phyloP scores from a whole-genome alignment of 2,888 invertebrate species.

The Macrosoma leucophasiata region DNA sequence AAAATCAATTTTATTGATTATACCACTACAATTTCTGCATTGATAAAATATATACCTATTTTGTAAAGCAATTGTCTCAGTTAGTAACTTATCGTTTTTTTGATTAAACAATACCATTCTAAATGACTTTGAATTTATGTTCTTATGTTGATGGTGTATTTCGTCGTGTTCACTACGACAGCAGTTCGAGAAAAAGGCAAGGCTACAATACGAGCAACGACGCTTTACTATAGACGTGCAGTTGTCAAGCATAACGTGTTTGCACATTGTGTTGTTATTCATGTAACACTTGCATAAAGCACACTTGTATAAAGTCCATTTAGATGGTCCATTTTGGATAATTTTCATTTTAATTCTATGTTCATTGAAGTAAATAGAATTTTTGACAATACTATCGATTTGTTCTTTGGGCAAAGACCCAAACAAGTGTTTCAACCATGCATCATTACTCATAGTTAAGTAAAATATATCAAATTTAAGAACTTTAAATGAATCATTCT shows the following conservation, averaged over 20 bases:
- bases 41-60: constrained; percentile 42
- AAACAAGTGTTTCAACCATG: constrained; percentile 51
- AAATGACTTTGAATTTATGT: constrained; percentile 32
- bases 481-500: constrained; percentile 23
- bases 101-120: constrained; percentile 47
- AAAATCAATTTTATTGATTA: constrained; percentile 36
- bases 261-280: constrained; percentile 33
- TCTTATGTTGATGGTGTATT: constrained; percentile 33
- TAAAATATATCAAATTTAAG: constrained; percentile 44
- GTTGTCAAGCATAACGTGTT: constrained; percentile 38
- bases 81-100: constrained; percentile 33
- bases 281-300: constrained; percentile 41
- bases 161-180: constrained; percentile 38
- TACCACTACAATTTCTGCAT: constrained; percentile 47
- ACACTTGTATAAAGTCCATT: constrained; percentile 46
- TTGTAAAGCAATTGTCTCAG: constrained; percentile 30
- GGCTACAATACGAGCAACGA: constrained; percentile 42
- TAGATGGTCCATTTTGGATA: constrained; percentile 37
- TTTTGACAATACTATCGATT: constrained; percentile 31
- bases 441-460: constrained; percentile 37
- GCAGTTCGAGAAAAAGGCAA: constrained; percentile 35
- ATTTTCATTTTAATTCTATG: constrained; percentile 47
- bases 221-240: constrained; percentile 32
- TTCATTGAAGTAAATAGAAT: constrained; percentile 49
- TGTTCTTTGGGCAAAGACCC: constrained; percentile 29